phyloP scores from a whole-genome alignment of 2,113 vertebrate species.

The Phocoena sinus region DNA sequence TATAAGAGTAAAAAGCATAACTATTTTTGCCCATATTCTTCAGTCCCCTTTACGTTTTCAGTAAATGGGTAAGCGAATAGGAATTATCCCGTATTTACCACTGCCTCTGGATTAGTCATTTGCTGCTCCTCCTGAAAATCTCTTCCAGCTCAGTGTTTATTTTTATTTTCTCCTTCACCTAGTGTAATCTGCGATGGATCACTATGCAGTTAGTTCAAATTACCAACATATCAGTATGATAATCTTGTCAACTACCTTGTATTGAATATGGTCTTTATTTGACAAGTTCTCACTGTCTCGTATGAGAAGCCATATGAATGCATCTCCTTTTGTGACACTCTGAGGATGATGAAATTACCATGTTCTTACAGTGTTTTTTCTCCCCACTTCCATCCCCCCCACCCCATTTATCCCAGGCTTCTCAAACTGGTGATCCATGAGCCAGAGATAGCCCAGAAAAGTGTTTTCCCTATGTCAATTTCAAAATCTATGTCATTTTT shows the following conservation, averaged over 20 bases:
- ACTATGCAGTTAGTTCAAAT: conserved; percentile 47
- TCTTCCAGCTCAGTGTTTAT: conserved; percentile 17
- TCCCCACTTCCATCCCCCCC: not conserved
- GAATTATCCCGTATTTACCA: not conserved
- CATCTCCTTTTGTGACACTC: not conserved
- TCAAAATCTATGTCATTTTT: not conserved
- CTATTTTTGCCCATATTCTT: not conserved
- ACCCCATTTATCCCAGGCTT: not conserved
- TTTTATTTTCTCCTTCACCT: conserved; percentile 19
- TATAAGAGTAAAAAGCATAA: not conserved
- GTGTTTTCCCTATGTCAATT: not conserved
- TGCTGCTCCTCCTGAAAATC: not conserved
- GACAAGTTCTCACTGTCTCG: not conserved
- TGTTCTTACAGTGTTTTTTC: not conserved
- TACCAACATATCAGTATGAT: conserved; percentile 20
- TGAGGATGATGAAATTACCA: not conserved
- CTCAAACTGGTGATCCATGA: not conserved
- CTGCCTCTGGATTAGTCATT: not conserved
- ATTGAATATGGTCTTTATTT: not conserved
- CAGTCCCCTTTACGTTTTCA: not conserved
- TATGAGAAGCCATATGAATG: not conserved
- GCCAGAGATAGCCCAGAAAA: not conserved
- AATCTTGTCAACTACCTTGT: conserved; percentile 6
- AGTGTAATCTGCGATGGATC: conserved; percentile 10
- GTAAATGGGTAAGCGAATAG: not conserved